A percentile compares a stretch with the other conserved stretches of the same genome.
phyloP scores from a whole-genome alignment of 2,888 invertebrate species.

The Cinara cedri region DNA sequence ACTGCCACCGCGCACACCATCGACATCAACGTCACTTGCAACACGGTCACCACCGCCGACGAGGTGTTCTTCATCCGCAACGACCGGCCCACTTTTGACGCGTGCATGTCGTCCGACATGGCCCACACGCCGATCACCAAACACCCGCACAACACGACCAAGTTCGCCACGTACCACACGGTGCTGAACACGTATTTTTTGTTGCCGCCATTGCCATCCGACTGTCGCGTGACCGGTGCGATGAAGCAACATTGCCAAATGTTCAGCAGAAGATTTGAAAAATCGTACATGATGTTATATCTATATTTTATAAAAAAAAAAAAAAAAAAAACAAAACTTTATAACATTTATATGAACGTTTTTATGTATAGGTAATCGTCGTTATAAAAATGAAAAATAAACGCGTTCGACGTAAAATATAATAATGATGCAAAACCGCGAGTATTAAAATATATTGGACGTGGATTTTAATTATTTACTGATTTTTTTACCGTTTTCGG shows the following conservation, averaged over 20 bases:
- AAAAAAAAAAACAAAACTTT: neutral
- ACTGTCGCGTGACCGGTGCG: slow-evolving; percentile 6
- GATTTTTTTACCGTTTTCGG: no score
- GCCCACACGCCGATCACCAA: neutral
- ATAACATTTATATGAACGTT: no score
- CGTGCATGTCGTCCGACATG: neutral
- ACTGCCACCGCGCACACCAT: slow-evolving; percentile 44
- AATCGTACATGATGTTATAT: slow-evolving; percentile 22
- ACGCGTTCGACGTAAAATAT: no score
- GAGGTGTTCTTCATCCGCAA: slow-evolving; percentile 58
- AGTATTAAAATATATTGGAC: no score
- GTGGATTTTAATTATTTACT: no score
- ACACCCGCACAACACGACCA: neutral
- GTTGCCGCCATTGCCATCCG: neutral
- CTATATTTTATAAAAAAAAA: slow-evolving; percentile 13
- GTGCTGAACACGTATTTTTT: slow-evolving; percentile 1
- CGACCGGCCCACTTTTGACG: slow-evolving; percentile 43
- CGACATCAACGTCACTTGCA: slow-evolving; percentile 52
- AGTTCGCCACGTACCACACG: slow-evolving; percentile 26
- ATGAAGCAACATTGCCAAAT: slow-evolving; percentile 35
- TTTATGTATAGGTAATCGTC: no score
- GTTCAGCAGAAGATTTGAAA: slow-evolving; percentile 11
- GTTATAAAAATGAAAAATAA: no score
- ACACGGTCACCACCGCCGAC: slow-evolving; percentile 54
- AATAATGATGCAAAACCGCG: no score